These are phyloP conservation scores for Macaria liturata DNA, from an alignment of 2,888 invertebrate genomes.

Conservation along the genomic window DNA sequence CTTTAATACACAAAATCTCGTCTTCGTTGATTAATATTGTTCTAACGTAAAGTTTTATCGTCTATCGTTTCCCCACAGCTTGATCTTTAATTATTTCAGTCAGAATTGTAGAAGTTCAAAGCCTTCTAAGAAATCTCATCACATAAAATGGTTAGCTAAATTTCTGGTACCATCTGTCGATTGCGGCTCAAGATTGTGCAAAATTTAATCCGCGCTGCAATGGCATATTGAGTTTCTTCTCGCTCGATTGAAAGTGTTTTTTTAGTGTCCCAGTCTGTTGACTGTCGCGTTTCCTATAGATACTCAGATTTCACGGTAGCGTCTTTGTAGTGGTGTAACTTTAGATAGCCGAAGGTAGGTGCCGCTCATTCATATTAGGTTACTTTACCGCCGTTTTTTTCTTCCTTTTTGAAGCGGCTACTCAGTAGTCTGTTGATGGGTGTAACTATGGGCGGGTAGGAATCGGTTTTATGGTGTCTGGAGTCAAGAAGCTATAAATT, in stretches of 20 bases:
- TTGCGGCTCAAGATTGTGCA: conserved; percentile 72
- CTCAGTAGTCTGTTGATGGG: conserved; percentile 61
- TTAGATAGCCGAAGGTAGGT: conserved; percentile 58
- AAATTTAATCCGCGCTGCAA: conserved; percentile 77
- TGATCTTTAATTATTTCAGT: conserved; percentile 44
- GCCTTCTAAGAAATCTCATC: conserved; percentile 55
- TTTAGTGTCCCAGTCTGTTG: conserved; percentile 65
- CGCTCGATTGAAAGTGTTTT: conserved; percentile 74
- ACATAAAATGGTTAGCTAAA: conserved; percentile 62
- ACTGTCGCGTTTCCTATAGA: conserved; percentile 74
- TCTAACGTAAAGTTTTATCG: conserved; percentile 24
- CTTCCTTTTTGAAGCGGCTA: conserved; percentile 39
- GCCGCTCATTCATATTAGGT: conserved; percentile 62
- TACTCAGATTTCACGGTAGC: conserved; percentile 78
- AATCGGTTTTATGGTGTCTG: conserved; percentile 56
- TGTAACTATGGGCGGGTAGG: conserved; percentile 61
- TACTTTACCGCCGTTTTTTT: conserved; percentile 52
- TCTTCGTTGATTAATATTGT: conserved; percentile 35
- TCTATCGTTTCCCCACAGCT: conserved; percentile 27
- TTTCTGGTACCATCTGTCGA: conserved; percentile 76
- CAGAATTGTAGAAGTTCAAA: conserved; percentile 49
- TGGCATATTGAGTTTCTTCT: conserved; percentile 76
- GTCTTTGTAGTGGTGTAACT: conserved; percentile 68
- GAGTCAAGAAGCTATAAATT: conserved; percentile 45
- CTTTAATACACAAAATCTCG: conserved; percentile 1